Conservation (phyloP, 2,797 vertebrate species). For the Spizella passerina region DNA sequence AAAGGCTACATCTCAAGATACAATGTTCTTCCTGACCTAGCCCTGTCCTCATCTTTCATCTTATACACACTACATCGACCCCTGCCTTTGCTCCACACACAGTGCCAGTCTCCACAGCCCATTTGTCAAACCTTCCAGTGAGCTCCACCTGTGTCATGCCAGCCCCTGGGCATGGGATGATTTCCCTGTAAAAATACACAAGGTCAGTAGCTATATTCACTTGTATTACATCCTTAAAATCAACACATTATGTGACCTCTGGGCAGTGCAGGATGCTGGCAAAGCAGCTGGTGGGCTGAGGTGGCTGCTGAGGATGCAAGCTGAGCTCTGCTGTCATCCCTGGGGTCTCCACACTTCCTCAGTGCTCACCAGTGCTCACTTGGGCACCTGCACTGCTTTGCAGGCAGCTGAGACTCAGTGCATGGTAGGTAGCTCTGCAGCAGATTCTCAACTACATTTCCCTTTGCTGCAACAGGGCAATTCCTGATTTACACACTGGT, state of each 20-base stretch:
- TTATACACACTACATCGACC: background rate
- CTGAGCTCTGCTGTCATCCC: background rate
- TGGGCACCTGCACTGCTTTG: background rate
- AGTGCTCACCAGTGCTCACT: fast-evolving
- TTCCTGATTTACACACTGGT: background rate
- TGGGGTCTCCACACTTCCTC: fast-evolving
- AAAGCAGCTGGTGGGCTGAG: background rate
- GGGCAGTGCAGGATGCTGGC: fast-evolving
- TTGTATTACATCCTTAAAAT: background rate
- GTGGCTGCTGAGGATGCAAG: background rate
- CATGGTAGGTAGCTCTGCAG: background rate
- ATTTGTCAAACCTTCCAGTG: conserved; percentile 10
- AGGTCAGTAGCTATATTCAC: background rate
- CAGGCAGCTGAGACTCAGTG: background rate
- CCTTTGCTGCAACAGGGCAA: background rate
- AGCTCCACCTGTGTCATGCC: background rate
- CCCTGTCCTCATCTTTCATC: conserved; percentile 41
- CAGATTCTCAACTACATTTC: background rate
- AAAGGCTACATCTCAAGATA: background rate
- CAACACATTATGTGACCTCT: background rate
- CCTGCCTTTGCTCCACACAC: background rate
- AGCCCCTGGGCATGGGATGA: background rate
- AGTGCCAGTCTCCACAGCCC: background rate
- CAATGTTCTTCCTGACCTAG: conserved; percentile 30
- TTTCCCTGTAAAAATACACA: background rate